phyloP scores from a whole-genome alignment of 2,113 vertebrate species.

The Hippolais icterina region DNA sequence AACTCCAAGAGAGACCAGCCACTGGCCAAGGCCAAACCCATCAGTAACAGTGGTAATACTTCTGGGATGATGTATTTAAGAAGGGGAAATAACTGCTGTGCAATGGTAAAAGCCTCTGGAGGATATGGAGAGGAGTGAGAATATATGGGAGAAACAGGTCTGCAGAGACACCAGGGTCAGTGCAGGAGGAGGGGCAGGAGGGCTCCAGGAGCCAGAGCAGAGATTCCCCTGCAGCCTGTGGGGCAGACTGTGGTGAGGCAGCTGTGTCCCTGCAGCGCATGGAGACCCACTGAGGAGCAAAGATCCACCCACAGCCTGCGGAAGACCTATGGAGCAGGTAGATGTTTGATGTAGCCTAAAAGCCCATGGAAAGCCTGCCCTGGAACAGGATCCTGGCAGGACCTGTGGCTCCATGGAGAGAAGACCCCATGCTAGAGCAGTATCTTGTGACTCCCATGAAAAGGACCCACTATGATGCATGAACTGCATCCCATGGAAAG shows the following conservation, averaged over 20 bases:
- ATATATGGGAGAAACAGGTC: not conserved
- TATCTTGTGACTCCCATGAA: not conserved
- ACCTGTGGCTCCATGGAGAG: not conserved
- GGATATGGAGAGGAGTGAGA: not conserved
- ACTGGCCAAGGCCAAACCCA: not conserved
- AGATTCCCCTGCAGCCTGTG: rapidly evolving
- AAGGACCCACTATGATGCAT: not conserved
- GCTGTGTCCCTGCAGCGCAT: not conserved
- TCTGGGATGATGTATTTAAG: not conserved
- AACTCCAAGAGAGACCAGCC: not conserved
- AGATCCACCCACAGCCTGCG: not conserved
- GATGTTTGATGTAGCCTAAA: not conserved
- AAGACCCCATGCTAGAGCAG: not conserved
- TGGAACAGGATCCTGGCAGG: not conserved
- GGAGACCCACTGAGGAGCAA: not conserved
- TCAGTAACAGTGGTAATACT: not conserved
- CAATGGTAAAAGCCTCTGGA: not conserved
- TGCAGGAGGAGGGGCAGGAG: not conserved
- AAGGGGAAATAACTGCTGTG: not conserved
- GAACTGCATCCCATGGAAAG: not conserved
- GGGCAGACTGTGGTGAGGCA: not conserved
- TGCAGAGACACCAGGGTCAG: not conserved
- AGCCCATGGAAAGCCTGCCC: not conserved
- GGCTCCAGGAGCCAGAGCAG: not conserved
- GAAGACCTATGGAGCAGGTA: not conserved